Evolutionary conservation across 2,888 invertebrate genomes (phyloP), one percentile per base, ranked within the genome.

Genomic region (Rhorus exstirpatorius): DNA sequence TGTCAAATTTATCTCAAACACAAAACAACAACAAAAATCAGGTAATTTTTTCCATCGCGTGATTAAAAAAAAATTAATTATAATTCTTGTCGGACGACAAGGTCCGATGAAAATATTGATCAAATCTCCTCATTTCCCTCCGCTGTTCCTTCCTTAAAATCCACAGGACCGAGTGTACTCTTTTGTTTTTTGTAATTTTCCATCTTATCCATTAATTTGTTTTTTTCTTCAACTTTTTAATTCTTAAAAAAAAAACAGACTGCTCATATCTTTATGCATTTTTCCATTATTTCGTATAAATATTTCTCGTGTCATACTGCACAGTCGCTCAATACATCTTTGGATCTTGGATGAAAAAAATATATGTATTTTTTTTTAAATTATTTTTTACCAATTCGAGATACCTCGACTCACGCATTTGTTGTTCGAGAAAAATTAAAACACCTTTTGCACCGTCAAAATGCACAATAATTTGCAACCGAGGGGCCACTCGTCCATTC

Each of bases 131-230:
- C 79, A 65, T 67, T 81, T 70, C 79, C 81, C 51, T 74, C 80
- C 77, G 79, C 77, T 80, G 76, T 31, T 78, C 77, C n/a, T 38
- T 17, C 31, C 19, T 72, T 67, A 67, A 61, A 76, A 31, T 53
- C 51, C 65, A 58, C 38, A 14, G 77, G 38, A 71, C 81, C 84
- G 84, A 85, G 84, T 85, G 71, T 82, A 84, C 83, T 83, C 65
- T n/a, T n/a, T n/a, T n/a, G n/a, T n/a, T 79, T 79, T 61, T 35
- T n/a, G 51, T 46, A 14, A 35, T 53, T 68, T 61, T 75, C 53
- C 38, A 51, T 70, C 72, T 58, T 53, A 67, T 44, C 46, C 14
- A 19, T 17, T 46, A n/a, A 10, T 51, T 58, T 70, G n/a, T 35
- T 14, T 35, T 55, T 51, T 31, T 65, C 24, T 14, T 19, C 38